Evolutionary conservation across 2,888 invertebrate genomes (phyloP).

Genomic region (Ganaspis brasiliensis): DNA sequence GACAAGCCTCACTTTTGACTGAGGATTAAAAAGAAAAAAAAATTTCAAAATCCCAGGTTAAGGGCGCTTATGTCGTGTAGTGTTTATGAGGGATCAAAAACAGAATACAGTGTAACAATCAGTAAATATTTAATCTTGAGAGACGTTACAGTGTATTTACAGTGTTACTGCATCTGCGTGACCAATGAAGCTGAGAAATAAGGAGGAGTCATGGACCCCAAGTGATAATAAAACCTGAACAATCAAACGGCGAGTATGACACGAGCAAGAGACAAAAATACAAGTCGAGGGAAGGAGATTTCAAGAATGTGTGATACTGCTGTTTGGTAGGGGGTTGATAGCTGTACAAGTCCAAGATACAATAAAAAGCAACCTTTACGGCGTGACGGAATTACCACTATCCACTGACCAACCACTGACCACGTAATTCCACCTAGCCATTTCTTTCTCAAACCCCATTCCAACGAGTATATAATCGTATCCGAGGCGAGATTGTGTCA

Average conservation of each 20-base stretch:
- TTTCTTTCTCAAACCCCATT: constrained; percentile 61
- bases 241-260: constrained; percentile 73
- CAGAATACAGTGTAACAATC: not conserved
- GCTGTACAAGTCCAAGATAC: constrained; percentile 62
- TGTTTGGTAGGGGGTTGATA: constrained; percentile 55
- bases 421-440: constrained; percentile 48
- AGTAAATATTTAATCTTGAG: constrained; percentile 9
- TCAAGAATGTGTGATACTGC: constrained; percentile 34
- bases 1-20: no score
- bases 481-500: constrained; percentile 66
- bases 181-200: constrained; percentile 39
- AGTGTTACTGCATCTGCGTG: constrained; percentile 37
- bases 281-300: constrained; percentile 7
- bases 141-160: constrained; percentile 30
- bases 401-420: constrained; percentile 66
- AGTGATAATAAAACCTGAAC: constrained; percentile 78
- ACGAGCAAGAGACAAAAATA: constrained; percentile 43
- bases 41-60: no score
- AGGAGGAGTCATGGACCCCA: constrained; percentile 58
- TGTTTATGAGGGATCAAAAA: not conserved
- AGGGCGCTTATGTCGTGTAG: no score
- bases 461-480: constrained; percentile 70
- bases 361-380: constrained; percentile 77
- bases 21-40: no score
- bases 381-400: constrained; percentile 76